Conservation (phyloP, 2,888 invertebrate genomes). For the Villa cingulata region DNA sequence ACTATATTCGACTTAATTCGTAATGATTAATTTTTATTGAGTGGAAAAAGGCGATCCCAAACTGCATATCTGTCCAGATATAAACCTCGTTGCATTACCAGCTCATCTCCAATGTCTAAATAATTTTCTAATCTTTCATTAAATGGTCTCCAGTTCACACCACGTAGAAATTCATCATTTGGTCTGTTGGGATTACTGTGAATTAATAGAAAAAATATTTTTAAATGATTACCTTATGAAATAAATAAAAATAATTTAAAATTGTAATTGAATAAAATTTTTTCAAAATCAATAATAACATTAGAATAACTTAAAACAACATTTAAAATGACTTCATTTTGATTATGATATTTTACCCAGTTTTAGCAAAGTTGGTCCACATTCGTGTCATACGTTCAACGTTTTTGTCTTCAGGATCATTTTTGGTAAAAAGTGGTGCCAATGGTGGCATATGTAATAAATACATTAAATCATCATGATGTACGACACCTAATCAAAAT, state of each 20-base stretch:
- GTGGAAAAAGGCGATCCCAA: slow-evolving; percentile 32
- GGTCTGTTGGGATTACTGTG: slow-evolving; percentile 32
- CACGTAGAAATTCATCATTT: slow-evolving; percentile 27
- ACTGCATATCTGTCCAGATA: slow-evolving; percentile 28
- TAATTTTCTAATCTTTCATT: slow-evolving; percentile 29
- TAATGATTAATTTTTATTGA: no score
- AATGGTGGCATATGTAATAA: slow-evolving; percentile 35
- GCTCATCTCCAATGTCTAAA: slow-evolving; percentile 28
- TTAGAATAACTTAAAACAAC: no score
- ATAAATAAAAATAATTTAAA: no score
- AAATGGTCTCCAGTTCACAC: slow-evolving; percentile 32
- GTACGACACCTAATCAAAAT: slow-evolving; percentile 31
- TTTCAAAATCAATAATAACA: no score
- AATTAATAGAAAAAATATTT: background rate
- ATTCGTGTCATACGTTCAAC: slow-evolving; percentile 36
- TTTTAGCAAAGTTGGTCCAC: slow-evolving; percentile 34
- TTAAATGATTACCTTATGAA: no score
- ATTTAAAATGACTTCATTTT: background rate
- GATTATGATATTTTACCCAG: no score
- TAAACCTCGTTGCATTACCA: slow-evolving; percentile 25
- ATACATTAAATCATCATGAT: slow-evolving; percentile 41
- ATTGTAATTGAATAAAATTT: no score
- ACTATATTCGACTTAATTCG: no score
- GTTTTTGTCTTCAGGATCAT: slow-evolving; percentile 34
- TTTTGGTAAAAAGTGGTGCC: slow-evolving; percentile 32